Conservation (phyloP, 1,140 invertebrate species). For the Neoseiulus cucumeris region DNA sequence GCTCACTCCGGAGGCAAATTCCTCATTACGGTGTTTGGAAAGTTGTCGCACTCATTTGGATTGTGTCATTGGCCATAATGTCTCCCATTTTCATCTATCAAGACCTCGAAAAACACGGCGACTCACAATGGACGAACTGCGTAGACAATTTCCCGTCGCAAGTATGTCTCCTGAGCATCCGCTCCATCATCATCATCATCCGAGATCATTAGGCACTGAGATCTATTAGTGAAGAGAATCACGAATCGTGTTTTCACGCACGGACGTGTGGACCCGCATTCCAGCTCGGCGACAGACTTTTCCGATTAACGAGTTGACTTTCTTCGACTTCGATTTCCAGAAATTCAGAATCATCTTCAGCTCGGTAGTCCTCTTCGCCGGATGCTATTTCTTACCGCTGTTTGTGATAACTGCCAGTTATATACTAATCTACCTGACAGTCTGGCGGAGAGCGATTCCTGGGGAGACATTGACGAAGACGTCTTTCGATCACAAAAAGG, state of each 20-base stretch:
- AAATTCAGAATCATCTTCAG: background rate
- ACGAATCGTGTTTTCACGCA: no score
- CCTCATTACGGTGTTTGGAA: background rate
- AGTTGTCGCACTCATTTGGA: background rate
- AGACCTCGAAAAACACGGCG: background rate
- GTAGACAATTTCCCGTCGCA: background rate
- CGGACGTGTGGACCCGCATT: no score
- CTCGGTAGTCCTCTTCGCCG: background rate
- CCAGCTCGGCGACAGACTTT: no score
- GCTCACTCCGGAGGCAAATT: background rate
- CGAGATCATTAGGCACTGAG: background rate
- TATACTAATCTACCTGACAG: background rate
- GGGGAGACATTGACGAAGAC: background rate
- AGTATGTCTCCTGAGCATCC: background rate
- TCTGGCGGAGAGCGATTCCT: background rate
- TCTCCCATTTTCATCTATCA: background rate
- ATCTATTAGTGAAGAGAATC: background rate
- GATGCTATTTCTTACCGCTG: background rate
- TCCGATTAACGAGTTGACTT: no score
- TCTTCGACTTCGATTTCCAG: background rate
- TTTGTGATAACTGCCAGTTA: background rate
- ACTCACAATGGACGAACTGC: background rate
- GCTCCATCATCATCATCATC: background rate
- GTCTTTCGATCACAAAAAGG: no score
- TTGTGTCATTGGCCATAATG: slow-evolving; percentile 7